phyloP scores from a whole-genome alignment of 2,888 invertebrate species.

The Luperina nickerlii region DNA sequence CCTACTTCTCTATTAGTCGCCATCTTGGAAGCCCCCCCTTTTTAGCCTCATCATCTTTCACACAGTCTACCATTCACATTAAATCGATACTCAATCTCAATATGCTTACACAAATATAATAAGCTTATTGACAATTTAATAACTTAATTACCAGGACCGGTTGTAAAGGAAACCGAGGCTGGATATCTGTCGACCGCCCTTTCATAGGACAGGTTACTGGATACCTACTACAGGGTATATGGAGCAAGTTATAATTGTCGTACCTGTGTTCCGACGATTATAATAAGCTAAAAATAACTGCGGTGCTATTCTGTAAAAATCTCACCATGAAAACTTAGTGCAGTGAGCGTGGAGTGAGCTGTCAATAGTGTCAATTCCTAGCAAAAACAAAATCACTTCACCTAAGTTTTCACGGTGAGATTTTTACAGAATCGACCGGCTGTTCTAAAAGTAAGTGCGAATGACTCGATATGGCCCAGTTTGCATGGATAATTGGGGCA shows the following conservation, averaged over 20 bases:
- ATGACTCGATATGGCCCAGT: background rate
- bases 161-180: slow-evolving; percentile 56
- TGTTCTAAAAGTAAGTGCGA: slow-evolving; percentile 6
- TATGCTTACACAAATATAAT: background rate
- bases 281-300: slow-evolving; percentile 29
- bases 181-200: slow-evolving; percentile 41
- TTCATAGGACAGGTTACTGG: slow-evolving; percentile 6
- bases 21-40: too few relatives aligned
- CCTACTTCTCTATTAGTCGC: too few relatives aligned
- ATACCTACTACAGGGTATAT: slow-evolving; percentile 19
- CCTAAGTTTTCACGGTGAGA: too few relatives aligned
- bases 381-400: too few relatives aligned
- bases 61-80: background rate
- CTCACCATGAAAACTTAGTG: too few relatives aligned
- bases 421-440: too few relatives aligned
- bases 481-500: background rate
- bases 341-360: too few relatives aligned
- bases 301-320: too few relatives aligned
- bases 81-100: background rate
- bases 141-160: slow-evolving; percentile 57
- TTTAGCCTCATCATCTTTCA: too few relatives aligned
- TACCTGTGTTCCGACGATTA: background rate
- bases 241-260: slow-evolving; percentile 16
- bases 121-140: slow-evolving; percentile 32
- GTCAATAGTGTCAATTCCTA: too few relatives aligned